Percentiles rank a stretch among this genome's conserved stretches.
These are phyloP conservation scores for Phataginus tricuspis DNA, from an alignment of 2,797 vertebrate genomes.

Conservation along the genomic window DNA sequence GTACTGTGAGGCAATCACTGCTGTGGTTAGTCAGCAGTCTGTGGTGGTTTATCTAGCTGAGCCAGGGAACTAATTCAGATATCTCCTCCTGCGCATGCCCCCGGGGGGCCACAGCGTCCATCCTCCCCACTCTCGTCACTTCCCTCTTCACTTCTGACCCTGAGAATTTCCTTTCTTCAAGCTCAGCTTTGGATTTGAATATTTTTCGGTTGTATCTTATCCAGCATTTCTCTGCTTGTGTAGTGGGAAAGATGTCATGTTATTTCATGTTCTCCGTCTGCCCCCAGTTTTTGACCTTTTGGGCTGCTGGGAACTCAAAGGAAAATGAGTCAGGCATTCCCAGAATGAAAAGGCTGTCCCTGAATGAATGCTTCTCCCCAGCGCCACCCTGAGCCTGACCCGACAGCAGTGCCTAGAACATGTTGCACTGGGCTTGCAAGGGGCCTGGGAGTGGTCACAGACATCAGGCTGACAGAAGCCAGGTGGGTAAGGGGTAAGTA, in stretches of 20 bases:
- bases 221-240: not conserved
- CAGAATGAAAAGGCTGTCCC: not conserved
- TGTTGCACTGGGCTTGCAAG: rapidly evolving
- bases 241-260: not conserved
- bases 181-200: not conserved
- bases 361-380: not conserved
- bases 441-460: no score
- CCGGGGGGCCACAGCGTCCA: rapidly evolving
- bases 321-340: not conserved
- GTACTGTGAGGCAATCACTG: no score
- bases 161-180: not conserved
- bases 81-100: no score
- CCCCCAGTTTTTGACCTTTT: not conserved
- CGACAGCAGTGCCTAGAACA: rapidly evolving
- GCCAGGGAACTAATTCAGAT: not conserved
- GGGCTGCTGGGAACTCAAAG: not conserved
- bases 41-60: no score
- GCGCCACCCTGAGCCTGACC: rapidly evolving
- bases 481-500: no score
- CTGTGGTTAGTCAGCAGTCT: rapidly evolving
- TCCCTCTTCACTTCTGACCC: not conserved
- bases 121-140: rapidly evolving
- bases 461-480: not conserved
- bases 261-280: not conserved
- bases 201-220: not conserved